Conservation (phyloP, 1,140 invertebrate species). For the Cardiocondyla obscurior region DNA sequence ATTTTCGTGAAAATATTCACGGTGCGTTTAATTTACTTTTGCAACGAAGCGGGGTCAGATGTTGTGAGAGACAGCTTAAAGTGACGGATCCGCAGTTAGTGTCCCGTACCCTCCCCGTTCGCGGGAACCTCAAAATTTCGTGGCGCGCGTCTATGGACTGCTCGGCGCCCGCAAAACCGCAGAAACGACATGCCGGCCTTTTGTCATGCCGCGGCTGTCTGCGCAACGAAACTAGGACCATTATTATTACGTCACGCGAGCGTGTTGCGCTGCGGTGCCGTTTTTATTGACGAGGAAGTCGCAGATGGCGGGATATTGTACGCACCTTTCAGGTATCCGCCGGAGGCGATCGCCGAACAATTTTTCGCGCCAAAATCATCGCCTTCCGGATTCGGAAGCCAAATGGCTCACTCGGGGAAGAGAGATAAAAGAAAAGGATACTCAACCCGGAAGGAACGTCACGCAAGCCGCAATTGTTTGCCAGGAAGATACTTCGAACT, state of each 20-base stretch:
- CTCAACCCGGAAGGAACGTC: conserved; percentile 18
- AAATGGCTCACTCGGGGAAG: background rate
- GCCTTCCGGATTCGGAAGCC: conserved; percentile 26
- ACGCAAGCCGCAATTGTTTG: conserved; percentile 1
- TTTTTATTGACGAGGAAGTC: conserved; percentile 56
- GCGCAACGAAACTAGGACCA: conserved; percentile 59
- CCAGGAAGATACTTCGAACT: background rate
- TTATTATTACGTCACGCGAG: conserved; percentile 70
- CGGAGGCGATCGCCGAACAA: conserved; percentile 26
- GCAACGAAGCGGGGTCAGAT: background rate
- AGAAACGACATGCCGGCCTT: conserved; percentile 78
- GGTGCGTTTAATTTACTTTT: background rate
- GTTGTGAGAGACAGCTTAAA: conserved; percentile 40
- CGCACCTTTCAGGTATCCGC: conserved; percentile 51
- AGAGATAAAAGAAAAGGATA: background rate
- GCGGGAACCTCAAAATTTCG: conserved; percentile 50
- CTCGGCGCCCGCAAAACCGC: conserved; percentile 76
- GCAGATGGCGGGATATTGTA: conserved; percentile 62
- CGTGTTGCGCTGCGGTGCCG: conserved; percentile 44
- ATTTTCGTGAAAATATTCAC: conserved; percentile 12
- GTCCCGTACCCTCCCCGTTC: background rate
- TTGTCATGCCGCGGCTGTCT: conserved; percentile 71
- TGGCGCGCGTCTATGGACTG: conserved; percentile 59
- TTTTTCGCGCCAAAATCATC: conserved; percentile 52
- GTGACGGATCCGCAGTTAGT: conserved; percentile 21